A percentile compares a stretch with the other conserved stretches of the same genome.
Evolutionary conservation across 2,797 vertebrate species (phyloP).

Genomic region (Gobionotothen gibberifrons): DNA sequence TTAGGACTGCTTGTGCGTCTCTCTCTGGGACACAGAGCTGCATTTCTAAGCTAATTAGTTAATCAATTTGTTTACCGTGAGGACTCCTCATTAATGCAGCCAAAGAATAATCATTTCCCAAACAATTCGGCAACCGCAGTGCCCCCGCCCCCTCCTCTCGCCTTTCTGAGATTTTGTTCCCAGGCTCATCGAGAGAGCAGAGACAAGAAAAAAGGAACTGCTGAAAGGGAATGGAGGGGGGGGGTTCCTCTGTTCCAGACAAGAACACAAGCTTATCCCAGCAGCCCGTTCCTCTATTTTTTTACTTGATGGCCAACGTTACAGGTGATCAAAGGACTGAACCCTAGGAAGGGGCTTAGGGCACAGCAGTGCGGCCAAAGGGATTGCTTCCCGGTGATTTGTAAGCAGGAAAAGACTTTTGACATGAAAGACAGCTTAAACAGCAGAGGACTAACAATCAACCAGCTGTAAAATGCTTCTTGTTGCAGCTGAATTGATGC

Average conservation of each 20-base stretch:
- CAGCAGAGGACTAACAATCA: slow-evolving; percentile 90
- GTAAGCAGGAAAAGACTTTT: slow-evolving; percentile 94
- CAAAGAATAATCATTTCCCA: slow-evolving; percentile 71
- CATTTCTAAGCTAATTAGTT: slow-evolving; percentile 74
- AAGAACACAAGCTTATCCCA: slow-evolving; percentile 85
- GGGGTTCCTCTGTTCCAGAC: slow-evolving; percentile 63
- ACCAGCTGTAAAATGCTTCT: slow-evolving; percentile 91
- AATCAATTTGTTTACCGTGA: slow-evolving; percentile 75
- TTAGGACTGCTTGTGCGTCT: slow-evolving; percentile 34
- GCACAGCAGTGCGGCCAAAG: slow-evolving; percentile 83
- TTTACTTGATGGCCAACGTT: slow-evolving; percentile 88
- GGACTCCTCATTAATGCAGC: slow-evolving; percentile 64
- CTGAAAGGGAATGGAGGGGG: slow-evolving; percentile 69
- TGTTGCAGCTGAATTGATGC: slow-evolving; percentile 89
- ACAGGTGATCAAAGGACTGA: slow-evolving; percentile 90
- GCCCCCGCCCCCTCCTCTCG: slow-evolving; percentile 27
- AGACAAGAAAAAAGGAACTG: slow-evolving; percentile 74
- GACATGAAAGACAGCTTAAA: slow-evolving; percentile 93
- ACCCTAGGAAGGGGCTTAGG: slow-evolving; percentile 87
- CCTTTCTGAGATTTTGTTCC: slow-evolving; percentile 76
- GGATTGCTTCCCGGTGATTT: slow-evolving; percentile 90
- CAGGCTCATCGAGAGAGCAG: slow-evolving; percentile 71
- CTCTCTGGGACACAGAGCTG: slow-evolving; percentile 29
- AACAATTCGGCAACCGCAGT: slow-evolving; percentile 62
- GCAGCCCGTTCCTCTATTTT: slow-evolving; percentile 74